Percentiles rank a stretch among this genome's conserved stretches.
Evolutionary conservation across 1,140 invertebrate genomes (phyloP).

Genomic region (Drosophila dunni): DNA sequence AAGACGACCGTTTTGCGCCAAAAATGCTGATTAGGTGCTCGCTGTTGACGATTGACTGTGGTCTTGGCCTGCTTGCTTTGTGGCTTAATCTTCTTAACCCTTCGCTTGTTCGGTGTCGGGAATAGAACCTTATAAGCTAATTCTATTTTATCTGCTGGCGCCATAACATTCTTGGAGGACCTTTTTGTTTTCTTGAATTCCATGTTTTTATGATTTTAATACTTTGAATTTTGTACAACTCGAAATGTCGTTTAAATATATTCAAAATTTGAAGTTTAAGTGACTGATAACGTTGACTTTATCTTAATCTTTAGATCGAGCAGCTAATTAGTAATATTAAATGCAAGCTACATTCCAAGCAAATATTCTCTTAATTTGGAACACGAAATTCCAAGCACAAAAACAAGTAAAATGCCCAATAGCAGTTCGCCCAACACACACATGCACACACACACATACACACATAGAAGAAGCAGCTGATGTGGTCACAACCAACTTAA

Average conservation of each 20-base stretch:
- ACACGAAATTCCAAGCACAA: conserved; percentile 33
- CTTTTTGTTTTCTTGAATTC: not conserved
- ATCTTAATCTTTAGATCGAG: no score
- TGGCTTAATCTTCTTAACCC: not conserved
- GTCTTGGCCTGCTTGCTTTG: not conserved
- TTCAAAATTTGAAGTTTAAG: not conserved
- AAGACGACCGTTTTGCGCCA: conserved; percentile 48
- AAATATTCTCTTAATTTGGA: not conserved
- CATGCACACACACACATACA: conserved; percentile 23
- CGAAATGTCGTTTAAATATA: not conserved
- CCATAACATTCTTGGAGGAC: not conserved
- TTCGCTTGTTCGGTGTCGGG: not conserved
- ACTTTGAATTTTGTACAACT: conserved; percentile 15
- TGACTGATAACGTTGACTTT: not conserved
- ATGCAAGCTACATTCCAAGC: not conserved
- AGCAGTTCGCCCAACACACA: conserved; percentile 27
- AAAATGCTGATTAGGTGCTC: conserved; percentile 1
- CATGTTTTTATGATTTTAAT: conserved; percentile 9
- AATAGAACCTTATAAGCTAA: conserved; percentile 1
- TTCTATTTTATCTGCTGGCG: not conserved
- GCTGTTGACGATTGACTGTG: not conserved
- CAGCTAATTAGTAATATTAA: not conserved
- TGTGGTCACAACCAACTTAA: conserved; percentile 74
- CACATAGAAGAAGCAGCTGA: conserved; percentile 24
- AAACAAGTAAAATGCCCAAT: conserved; percentile 60